These are phyloP conservation scores for Sinocyclocheilus maitianheensis DNA, from an alignment of 2,113 vertebrate species.

Conservation along the genomic window DNA sequence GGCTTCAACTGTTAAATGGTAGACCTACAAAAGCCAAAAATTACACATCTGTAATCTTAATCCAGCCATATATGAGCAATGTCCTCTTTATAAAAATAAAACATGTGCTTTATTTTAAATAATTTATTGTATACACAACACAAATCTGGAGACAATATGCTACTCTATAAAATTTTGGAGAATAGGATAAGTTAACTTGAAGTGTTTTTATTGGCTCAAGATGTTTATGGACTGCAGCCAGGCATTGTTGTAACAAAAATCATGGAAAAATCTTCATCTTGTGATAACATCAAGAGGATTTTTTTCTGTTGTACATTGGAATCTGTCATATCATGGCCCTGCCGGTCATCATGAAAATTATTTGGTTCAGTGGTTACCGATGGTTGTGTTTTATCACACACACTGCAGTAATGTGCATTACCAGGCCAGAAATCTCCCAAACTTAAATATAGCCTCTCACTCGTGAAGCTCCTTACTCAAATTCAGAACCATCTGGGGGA, in stretches of 20 bases:
- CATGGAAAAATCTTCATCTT: slow-evolving; percentile 34
- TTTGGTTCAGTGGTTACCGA: slow-evolving; percentile 37
- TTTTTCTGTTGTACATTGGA: slow-evolving; percentile 46
- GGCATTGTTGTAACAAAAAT: slow-evolving; percentile 49
- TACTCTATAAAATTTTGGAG: slow-evolving; percentile 36
- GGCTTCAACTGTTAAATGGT: not conserved
- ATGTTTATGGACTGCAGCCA: slow-evolving; percentile 47
- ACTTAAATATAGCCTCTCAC: slow-evolving; percentile 2
- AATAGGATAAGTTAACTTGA: slow-evolving; percentile 48
- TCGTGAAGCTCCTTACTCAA: not conserved
- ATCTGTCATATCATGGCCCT: slow-evolving; percentile 32
- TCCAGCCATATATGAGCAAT: slow-evolving; percentile 11
- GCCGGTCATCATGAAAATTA: slow-evolving; percentile 40
- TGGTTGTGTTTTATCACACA: slow-evolving; percentile 23
- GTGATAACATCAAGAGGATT: slow-evolving; percentile 42
- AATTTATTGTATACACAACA: slow-evolving; percentile 14
- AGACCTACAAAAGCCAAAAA: not conserved
- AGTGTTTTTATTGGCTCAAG: slow-evolving; percentile 55
- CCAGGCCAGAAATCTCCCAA: not conserved
- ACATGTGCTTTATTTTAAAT: slow-evolving; percentile 22
- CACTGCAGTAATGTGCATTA: not conserved
- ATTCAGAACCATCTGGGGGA: not conserved
- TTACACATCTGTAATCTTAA: slow-evolving; percentile 23
- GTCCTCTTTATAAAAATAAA: slow-evolving; percentile 24
- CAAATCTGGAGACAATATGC: slow-evolving; percentile 37